Conservation (phyloP, 1,140 invertebrate genomes). For the Bilobella aurantiaca region DNA sequence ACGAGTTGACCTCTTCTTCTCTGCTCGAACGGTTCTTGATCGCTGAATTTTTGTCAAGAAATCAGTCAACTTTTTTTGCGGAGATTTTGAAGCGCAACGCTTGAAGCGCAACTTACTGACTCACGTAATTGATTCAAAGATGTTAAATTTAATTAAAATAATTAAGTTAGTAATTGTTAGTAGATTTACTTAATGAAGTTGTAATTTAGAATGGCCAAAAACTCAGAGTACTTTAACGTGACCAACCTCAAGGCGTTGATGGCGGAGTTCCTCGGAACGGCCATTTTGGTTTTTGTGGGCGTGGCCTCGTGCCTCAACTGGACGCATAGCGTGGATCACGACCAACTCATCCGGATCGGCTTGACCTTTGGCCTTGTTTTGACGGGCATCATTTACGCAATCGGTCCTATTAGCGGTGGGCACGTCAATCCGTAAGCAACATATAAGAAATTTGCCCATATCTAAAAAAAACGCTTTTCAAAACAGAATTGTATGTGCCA, state of each 20-base stretch:
- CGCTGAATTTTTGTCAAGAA: no score
- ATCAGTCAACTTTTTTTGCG: no score
- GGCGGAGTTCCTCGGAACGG: background rate
- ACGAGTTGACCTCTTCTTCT: no score
- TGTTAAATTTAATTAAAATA: no score
- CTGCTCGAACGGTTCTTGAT: no score
- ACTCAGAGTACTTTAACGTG: background rate
- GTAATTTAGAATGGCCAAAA: background rate
- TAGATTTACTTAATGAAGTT: background rate
- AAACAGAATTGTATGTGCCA: no score
- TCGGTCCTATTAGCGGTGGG: background rate
- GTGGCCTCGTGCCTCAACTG: background rate
- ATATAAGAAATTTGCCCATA: no score
- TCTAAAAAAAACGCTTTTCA: no score
- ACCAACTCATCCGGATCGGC: background rate
- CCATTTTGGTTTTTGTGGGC: background rate
- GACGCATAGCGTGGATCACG: background rate
- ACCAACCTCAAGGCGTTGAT: background rate
- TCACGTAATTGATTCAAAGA: no score
- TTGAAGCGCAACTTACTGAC: no score
- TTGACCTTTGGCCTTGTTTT: background rate
- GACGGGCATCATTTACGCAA: conserved; percentile 4
- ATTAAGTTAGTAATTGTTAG: background rate
- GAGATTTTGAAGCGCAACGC: no score
- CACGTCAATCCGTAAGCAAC: no score